Evolutionary conservation across 2,113 vertebrate genomes (phyloP).

Genomic region (Monarcha castaneiventris): DNA sequence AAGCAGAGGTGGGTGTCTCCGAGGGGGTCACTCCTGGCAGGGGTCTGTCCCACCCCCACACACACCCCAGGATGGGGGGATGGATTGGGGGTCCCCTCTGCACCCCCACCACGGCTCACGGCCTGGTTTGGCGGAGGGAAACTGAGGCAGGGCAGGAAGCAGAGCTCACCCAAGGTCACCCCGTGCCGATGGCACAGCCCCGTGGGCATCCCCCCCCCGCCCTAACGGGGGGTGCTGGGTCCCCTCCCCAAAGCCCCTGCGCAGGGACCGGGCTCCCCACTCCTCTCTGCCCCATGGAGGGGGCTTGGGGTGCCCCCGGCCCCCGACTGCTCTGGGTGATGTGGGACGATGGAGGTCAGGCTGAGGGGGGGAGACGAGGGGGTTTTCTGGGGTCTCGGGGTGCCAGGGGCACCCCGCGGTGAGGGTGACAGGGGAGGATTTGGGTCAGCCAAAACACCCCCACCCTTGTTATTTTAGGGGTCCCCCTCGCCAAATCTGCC

Average conservation of each 20-base stretch:
- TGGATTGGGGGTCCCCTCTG: neutral
- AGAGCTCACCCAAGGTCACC: conserved; percentile 31
- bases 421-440: neutral
- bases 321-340: neutral
- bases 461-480: neutral
- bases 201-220: fast-evolving
- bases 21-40: neutral
- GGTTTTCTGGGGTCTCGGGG: neutral
- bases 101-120: neutral
- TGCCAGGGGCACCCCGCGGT: fast-evolving
- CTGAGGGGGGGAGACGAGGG: fast-evolving
- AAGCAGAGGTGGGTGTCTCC: neutral
- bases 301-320: neutral
- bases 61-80: no score
- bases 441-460: neutral
- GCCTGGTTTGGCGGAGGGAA: neutral
- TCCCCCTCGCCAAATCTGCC: neutral
- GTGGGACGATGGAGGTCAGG: neutral
- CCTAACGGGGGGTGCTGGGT: neutral
- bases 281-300: neutral
- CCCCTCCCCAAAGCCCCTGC: fast-evolving
- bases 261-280: fast-evolving
- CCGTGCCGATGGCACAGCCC: neutral
- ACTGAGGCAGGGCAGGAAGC: conserved; percentile 3
- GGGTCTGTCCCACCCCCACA: fast-evolving